phyloP scores from a whole-genome alignment of 2,888 invertebrate genomes.

The Metopia argyrocephala region DNA sequence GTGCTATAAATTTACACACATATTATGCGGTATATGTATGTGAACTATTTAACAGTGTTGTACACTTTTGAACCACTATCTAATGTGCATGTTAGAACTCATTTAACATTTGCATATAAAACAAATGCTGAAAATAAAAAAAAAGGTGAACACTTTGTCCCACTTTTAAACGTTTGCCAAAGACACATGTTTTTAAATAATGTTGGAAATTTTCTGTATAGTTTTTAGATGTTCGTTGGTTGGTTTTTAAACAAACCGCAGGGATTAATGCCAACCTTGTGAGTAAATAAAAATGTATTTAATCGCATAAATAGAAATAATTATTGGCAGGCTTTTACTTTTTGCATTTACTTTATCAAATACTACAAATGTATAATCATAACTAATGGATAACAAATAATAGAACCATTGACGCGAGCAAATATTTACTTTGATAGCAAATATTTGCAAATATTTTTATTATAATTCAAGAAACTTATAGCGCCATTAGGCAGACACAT shows the following conservation, averaged over 20 bases:
- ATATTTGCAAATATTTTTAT: too few relatives aligned
- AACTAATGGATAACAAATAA: too few relatives aligned
- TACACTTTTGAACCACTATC: constrained; percentile 11
- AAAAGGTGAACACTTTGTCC: neutral
- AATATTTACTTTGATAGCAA: too few relatives aligned
- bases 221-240: neutral
- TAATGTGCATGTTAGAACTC: neutral
- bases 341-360: neutral
- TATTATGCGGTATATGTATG: constrained; percentile 31
- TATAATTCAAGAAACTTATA: neutral
- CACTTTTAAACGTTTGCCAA: constrained; percentile 10
- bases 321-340: neutral
- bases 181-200: constrained; percentile 32
- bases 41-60: constrained; percentile 51
- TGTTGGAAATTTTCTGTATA: neutral
- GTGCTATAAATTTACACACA: neutral
- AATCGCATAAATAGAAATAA: constrained; percentile 45
- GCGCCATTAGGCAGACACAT: neutral
- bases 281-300: constrained; percentile 47
- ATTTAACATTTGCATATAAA: neutral
- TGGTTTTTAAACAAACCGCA: constrained; percentile 29
- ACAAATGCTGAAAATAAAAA: neutral
- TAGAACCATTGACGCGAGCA: too few relatives aligned
- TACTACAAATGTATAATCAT: neutral
- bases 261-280: constrained; percentile 42